Evolutionary conservation across 2,113 vertebrate species (phyloP), one percentile per base, ranked within the genome.

Genomic region (Orycteropus afer): DNA sequence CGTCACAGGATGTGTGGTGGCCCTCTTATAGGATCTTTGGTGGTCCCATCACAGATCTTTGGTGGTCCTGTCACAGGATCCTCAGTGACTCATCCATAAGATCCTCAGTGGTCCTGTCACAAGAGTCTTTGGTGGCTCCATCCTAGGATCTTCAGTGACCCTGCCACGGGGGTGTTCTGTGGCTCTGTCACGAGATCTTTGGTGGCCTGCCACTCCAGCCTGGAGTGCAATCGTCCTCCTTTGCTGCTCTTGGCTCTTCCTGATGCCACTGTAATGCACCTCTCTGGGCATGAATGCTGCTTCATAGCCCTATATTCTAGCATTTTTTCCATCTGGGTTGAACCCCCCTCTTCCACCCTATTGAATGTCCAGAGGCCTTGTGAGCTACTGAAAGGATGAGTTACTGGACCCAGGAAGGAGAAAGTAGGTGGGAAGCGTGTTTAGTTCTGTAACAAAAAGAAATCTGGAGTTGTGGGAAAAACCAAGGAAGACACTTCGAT

Each of bases 221-320:
- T 18, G 12, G 59, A 3, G 80, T 12, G 37, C 57, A 14, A 8
- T 8, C 0, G 1, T 29, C 34, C 34, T 1, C 8, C 1, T 45
- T 8, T 7, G 0, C 2, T 2, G 76, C 2, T 6, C 40, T 34
- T 25, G 76, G 37, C 51, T 34, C 57, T 11, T 18, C 7, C 0
- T 37, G 0, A 0, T 0, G 10, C 59, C 27, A 55, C 34, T 61
- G 5, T 0, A 7, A 11, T 49, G n/a, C 3, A 0, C 71, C 40
- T 23, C 20, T 22, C 71, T 23, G 42, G 47, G 13, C 9, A 1
- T 29, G 34, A 6, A 3, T 65, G 10, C 32, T 3, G 13, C 18
- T 32, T 15, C 47, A 0, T 4, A 0, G 14, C 57, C 57, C 37
- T 11, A 15, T 34, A 3, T 15, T n/a, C 90, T 4, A 32, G 84